phyloP scores from a whole-genome alignment of 2,888 invertebrate species.

The Agrotis clavis region DNA sequence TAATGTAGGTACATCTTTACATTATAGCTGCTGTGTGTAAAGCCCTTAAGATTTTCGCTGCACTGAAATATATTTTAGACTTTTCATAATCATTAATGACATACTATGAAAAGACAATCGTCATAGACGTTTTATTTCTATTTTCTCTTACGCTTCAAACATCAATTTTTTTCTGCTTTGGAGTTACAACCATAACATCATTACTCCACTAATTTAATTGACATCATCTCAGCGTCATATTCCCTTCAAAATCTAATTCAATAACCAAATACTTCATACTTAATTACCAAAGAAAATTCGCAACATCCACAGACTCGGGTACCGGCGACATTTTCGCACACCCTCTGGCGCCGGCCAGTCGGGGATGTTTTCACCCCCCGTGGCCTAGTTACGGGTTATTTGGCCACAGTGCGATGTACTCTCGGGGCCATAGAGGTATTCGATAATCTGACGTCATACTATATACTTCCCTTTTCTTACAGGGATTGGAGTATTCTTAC shows the following conservation, averaged over 20 bases:
- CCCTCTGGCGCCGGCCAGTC: conserved; percentile 61
- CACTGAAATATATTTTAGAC: too few species aligned
- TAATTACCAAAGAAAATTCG: conserved; percentile 9
- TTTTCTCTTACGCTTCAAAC: too few species aligned
- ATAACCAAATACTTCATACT: background rate
- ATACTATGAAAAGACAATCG: too few species aligned
- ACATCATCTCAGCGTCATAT: background rate
- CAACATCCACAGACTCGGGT: conserved; percentile 9
- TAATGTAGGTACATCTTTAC: too few species aligned
- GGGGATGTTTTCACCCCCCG: conserved; percentile 39
- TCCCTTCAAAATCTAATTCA: background rate
- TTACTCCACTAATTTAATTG: too few species aligned
- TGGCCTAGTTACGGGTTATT: conserved; percentile 58
- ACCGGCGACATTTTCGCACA: conserved; percentile 59
- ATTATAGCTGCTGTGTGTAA: too few species aligned
- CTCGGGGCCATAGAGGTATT: conserved; percentile 8
- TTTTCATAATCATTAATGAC: too few species aligned
- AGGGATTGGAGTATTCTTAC: background rate
- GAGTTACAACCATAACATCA: too few species aligned
- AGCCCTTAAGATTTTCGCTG: too few species aligned
- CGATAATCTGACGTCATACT: conserved; percentile 48
- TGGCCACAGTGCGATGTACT: conserved; percentile 30
- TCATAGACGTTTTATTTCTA: too few species aligned
- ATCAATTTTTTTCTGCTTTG: too few species aligned
- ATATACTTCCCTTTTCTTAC: conserved; percentile 5